These are phyloP conservation scores for Silvanus unidentatus DNA, from an alignment of 2,888 invertebrate species.

Conservation along the genomic window DNA sequence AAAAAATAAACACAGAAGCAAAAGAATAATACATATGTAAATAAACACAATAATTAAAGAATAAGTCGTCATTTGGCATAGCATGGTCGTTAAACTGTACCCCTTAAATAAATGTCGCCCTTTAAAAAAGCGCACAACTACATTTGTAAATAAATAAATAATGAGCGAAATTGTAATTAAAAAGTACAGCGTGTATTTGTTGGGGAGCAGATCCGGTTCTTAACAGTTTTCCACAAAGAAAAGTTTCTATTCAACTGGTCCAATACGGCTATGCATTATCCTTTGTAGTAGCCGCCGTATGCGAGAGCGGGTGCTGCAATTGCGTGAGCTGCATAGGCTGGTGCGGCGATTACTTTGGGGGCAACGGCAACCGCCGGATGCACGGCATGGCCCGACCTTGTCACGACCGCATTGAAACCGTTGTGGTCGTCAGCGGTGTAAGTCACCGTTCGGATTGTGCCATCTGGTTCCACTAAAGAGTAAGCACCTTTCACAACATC, in stretches of 20 bases:
- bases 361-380: conserved; percentile 46
- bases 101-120: too few species aligned
- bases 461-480: conserved; percentile 53
- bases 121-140: too few species aligned
- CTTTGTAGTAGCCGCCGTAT: conserved; percentile 22
- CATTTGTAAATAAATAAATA: too few species aligned
- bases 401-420: conserved; percentile 47
- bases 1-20: conserved; percentile 19
- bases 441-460: conserved; percentile 52
- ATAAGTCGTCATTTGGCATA: conserved; percentile 28
- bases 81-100: conserved; percentile 21
- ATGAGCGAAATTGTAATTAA: too few species aligned
- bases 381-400: conserved; percentile 52
- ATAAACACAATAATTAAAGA: conserved; percentile 5
- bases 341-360: conserved; percentile 35
- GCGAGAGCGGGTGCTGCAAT: conserved; percentile 7
- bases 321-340: conserved; percentile 26
- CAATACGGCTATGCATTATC: too few species aligned
- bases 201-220: too few species aligned
- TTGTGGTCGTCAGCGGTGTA: conserved; percentile 55
- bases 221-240: too few species aligned
- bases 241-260: too few species aligned
- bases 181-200: too few species aligned
- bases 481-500: conserved; percentile 54
- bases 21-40: conserved; percentile 16